Conservation (phyloP, 2,113 vertebrate species). For the Okapia johnstoni region DNA sequence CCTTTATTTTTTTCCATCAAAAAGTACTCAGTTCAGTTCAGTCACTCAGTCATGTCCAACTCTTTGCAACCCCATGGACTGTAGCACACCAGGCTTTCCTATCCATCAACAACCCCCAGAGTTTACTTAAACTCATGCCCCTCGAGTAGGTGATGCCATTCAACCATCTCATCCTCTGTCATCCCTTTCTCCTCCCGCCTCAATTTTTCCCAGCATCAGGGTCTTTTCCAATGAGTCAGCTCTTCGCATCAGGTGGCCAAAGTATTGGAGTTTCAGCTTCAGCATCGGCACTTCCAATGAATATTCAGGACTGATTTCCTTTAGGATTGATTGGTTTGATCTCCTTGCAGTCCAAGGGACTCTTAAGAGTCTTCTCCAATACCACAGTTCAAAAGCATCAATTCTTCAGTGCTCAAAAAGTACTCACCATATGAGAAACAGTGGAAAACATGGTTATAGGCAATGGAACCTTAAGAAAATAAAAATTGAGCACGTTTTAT, state of each 20-base stretch:
- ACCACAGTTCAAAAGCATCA: background rate
- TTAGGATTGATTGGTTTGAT: background rate
- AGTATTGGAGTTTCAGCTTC: background rate
- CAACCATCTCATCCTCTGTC: no score
- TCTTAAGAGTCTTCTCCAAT: background rate
- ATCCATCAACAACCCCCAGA: background rate
- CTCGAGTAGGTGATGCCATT: background rate
- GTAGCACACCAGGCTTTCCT: background rate
- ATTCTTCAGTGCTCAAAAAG: background rate
- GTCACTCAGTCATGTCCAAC: accelerated
- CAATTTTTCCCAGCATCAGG: background rate
- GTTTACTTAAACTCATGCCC: background rate
- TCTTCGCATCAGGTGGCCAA: background rate
- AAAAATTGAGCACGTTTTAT: background rate
- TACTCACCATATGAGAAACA: background rate
- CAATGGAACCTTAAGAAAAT: background rate
- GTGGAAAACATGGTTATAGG: background rate
- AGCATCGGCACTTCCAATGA: background rate
- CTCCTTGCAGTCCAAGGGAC: background rate
- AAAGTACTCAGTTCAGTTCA: background rate
- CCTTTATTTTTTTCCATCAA: background rate
- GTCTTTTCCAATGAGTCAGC: background rate
- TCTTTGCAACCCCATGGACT: background rate
- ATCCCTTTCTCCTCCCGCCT: no score
- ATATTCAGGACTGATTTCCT: background rate